A percentile compares a stretch with the other conserved stretches of the same genome.
These are phyloP conservation scores for Tetrapedia diversipes DNA, from an alignment of 2,888 invertebrate genomes.

Conservation along the genomic window DNA sequence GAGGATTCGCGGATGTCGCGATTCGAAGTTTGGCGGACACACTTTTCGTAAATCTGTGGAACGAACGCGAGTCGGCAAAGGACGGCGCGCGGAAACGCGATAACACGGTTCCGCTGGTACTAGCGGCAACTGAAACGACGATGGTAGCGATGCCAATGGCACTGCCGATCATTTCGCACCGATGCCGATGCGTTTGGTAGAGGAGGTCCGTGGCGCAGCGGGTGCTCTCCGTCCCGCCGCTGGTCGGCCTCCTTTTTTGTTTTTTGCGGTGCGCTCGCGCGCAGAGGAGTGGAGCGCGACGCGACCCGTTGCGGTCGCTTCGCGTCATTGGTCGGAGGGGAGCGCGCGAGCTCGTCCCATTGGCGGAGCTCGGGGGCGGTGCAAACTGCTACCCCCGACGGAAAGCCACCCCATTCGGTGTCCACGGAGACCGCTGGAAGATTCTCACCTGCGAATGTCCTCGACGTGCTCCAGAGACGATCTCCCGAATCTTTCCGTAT, in stretches of 20 bases:
- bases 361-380: slow-evolving; percentile 74
- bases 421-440: slow-evolving; percentile 30
- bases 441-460: slow-evolving; percentile 64
- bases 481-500: not conserved
- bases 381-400: slow-evolving; percentile 71
- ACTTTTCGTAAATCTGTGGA: slow-evolving; percentile 10
- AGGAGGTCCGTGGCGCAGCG: slow-evolving; percentile 30
- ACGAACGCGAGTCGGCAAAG: not conserved
- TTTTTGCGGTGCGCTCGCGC: slow-evolving; percentile 23
- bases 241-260: slow-evolving; percentile 44
- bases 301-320: slow-evolving; percentile 4
- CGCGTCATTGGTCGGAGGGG: slow-evolving; percentile 68
- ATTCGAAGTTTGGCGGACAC: not conserved
- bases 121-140: slow-evolving; percentile 23
- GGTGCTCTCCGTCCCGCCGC: slow-evolving; percentile 25
- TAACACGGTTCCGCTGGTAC: slow-evolving; percentile 42
- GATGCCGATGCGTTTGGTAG: slow-evolving; percentile 39
- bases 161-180: slow-evolving; percentile 45
- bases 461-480: slow-evolving; percentile 36
- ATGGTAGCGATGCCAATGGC: slow-evolving; percentile 43
- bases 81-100: slow-evolving; percentile 9
- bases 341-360: slow-evolving; percentile 51
- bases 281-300: slow-evolving; percentile 35
- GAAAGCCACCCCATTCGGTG: slow-evolving; percentile 57
- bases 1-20: not conserved